Base-by-base conservation (phyloP, 2,113 vertebrate genomes). In the Aspidoscelis tigris region DNA sequence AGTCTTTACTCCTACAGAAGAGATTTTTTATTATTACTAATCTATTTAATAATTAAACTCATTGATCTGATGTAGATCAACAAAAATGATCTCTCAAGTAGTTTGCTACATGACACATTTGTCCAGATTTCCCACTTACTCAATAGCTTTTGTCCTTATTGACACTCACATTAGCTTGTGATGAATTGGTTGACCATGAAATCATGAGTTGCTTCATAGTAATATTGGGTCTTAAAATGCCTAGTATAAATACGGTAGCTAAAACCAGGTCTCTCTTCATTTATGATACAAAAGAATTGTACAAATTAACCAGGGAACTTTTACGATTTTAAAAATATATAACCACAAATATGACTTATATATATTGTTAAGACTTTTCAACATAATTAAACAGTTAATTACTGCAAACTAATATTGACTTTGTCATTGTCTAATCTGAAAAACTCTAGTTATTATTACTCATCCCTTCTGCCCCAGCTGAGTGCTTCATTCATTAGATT, bases 21-120 rank as follows among this genome's bases (percentile, higher is more conserved):
- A 70, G 20, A 69, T 7, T 44, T 18, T 50, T 61, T 61, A 61
- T 61, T 61, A 61, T 61, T 4, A 61, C 18, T 61, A 61, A 24
- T 71, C 84, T 33, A 33, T 33, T 11, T 77, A 66, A 73, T 84
- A 33, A 83, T 47, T 2, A 69, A n/a, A 77, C 39, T 88, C 80
- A 20, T 84, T 72, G 76, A 86, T 5, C 44, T 82, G 22, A 1
- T 16, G 74, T 75, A 82, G 55, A 66, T 61, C 50, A 89, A 68
- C 2, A 33, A 55, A 22, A 3, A 7, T 33, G n/a, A 18, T 24
- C 50, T 39, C 14, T 33, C 75, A 58, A 26, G 16, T 21, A 39
- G n/a, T 39, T 22, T 21, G 21, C 33, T 33, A 33, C 26, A 7
- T 6, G n/a, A 10, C 53, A 11, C 5, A 1, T 61, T 77, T 9